phyloP scores from a whole-genome alignment of 1,140 invertebrate species.

The Magallana gigas region DNA sequence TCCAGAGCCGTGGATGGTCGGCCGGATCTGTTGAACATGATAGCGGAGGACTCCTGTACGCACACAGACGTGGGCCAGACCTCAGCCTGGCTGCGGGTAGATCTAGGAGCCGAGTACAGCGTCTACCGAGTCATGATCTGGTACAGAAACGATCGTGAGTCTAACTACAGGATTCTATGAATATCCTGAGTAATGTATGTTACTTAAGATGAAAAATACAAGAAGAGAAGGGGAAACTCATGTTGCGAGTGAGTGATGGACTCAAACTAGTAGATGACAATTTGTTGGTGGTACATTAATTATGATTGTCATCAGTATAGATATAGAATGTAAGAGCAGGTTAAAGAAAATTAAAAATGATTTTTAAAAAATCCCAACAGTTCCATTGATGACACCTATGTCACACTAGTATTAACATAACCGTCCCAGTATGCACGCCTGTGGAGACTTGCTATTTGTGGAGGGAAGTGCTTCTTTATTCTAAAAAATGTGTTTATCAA shows the following conservation, averaged over 20 bases:
- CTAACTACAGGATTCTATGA: background rate
- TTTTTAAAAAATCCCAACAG: background rate
- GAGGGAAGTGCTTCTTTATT: too few relatives aligned
- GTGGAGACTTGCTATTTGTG: too few relatives aligned
- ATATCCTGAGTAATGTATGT: background rate
- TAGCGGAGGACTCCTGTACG: background rate
- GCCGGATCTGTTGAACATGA: background rate
- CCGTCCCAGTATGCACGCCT: too few relatives aligned
- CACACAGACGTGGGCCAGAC: background rate
- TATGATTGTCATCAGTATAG: background rate
- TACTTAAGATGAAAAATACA: background rate
- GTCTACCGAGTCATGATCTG: background rate
- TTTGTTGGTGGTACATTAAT: background rate
- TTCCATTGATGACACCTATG: background rate
- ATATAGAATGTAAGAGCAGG: background rate
- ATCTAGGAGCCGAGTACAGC: background rate
- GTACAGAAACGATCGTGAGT: conserved; percentile 4
- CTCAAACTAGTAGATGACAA: too few relatives aligned
- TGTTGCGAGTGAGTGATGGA: too few relatives aligned
- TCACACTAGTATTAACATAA: too few relatives aligned
- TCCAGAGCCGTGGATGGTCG: background rate
- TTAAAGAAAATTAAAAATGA: background rate
- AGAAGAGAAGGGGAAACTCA: too few relatives aligned
- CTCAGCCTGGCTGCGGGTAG: background rate
- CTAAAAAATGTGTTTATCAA: too few relatives aligned